These are phyloP conservation scores for Oreochromis grahami DNA, from an alignment of 2,797 vertebrate genomes.

Conservation along the genomic window DNA sequence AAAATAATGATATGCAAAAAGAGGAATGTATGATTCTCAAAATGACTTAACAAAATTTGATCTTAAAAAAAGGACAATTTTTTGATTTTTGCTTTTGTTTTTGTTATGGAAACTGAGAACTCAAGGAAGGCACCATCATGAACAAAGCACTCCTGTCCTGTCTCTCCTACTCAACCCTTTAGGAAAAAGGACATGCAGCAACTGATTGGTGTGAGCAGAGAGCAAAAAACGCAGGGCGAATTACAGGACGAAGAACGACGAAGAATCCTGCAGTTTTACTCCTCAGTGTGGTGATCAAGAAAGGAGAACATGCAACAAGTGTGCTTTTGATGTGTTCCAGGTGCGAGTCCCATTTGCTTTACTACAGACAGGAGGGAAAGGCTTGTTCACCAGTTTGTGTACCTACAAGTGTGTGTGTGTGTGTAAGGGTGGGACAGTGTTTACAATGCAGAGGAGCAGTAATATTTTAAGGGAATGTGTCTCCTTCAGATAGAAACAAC, in stretches of 20 bases:
- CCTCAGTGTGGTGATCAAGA: neutral
- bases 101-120: slow-evolving; percentile 41
- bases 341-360: slow-evolving; percentile 26
- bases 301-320: slow-evolving; percentile 35
- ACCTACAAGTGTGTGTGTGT: neutral
- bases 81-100: neutral
- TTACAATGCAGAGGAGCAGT: neutral
- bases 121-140: slow-evolving; percentile 71
- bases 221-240: neutral
- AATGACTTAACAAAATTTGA: slow-evolving; percentile 15
- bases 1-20: slow-evolving; percentile 40
- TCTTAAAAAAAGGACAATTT: slow-evolving; percentile 9
- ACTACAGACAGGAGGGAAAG: slow-evolving; percentile 8
- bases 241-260: neutral
- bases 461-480: slow-evolving; percentile 6
- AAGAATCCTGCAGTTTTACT: neutral
- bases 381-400: slow-evolving; percentile 10
- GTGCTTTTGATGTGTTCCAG: slow-evolving; percentile 35
- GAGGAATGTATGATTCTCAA: slow-evolving; percentile 48
- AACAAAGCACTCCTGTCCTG: slow-evolving; percentile 39
- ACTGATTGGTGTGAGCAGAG: neutral
- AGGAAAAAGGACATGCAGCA: slow-evolving; percentile 15
- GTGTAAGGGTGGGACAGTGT: neutral
- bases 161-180: slow-evolving; percentile 1
- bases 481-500: neutral